Base-by-base conservation (phyloP, 2,888 invertebrate species). In the Limnephilus lunatus region DNA sequence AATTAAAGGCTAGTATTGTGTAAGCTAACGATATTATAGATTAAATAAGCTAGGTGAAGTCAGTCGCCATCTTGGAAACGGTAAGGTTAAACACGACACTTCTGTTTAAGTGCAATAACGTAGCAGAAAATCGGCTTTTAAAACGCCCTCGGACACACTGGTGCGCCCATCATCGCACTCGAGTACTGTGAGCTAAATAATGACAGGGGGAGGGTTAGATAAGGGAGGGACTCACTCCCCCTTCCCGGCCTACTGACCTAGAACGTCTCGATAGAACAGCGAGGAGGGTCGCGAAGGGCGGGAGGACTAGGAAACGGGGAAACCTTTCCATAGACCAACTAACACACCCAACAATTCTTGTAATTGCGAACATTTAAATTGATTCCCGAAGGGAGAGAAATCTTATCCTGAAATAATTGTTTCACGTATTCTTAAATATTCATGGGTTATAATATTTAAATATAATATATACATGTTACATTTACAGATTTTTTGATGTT, bases 241-340 rank as follows among this genome's bases (percentile, higher is more conserved):
- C 82, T 32, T 44, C 85, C 80, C 88, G 92, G 90, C 90, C 92
- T 90, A 92, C 68, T 92, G 92, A 92, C 92, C 92, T 85, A 92
- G 85, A 92, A 91, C 87, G 91, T 88, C 90, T 90, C 91, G 53
- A 83, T 30, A 89, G 82, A 53, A 91, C 82, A 48, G 12, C 15
- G 11, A 80, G 81, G 30, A 39, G 44, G 35, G 48, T 48, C 30
- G 44, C 44, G 83, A n/a, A 35, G 53, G n/a, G 90, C 4, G 53
- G 90, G 81, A 83, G 25, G 83, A 32, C 19, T 44, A 44, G n/a
- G 88, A 35, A 32, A 68, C 30, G 14, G 53, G 53, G 68, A 88
- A 88, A 53, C 68, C 53, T 88, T 32, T 88, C 88, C 19, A 88
- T 48, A 68, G 31, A 68, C 68, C 31, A 30, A 68, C 88, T 88